Conservation (phyloP, 2,888 invertebrate genomes). For the Exephanes ischioxanthus region DNA sequence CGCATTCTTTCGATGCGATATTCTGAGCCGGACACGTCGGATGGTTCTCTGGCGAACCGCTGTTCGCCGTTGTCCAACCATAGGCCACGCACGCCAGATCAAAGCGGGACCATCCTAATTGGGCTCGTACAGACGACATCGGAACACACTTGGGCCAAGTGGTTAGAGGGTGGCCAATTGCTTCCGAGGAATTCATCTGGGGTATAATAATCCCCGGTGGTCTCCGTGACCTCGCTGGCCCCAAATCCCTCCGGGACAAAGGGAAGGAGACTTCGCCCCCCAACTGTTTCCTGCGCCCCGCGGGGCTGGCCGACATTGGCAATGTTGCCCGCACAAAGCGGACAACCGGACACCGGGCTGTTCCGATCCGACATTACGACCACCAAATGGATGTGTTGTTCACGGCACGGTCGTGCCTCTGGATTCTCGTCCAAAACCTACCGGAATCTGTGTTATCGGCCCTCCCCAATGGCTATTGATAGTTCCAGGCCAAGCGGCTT, state of each 20-base stretch:
- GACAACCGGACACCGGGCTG: not conserved
- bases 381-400: not conserved
- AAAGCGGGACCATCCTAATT: slow-evolving; percentile 41
- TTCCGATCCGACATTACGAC: not conserved
- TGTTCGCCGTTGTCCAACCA: not conserved
- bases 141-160: slow-evolving; percentile 39
- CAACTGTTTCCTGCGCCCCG: not conserved
- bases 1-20: slow-evolving; percentile 41
- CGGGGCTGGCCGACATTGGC: not conserved
- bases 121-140: slow-evolving; percentile 26
- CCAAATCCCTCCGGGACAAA: slow-evolving; percentile 35
- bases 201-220: slow-evolving; percentile 53
- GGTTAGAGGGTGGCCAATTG: slow-evolving; percentile 53
- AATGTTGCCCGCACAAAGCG: not conserved
- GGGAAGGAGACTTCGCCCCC: slow-evolving; percentile 35
- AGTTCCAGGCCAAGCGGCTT: slow-evolving; percentile 14
- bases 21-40: not conserved
- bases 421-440: not conserved
- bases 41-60: not conserved
- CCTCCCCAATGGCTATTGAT: not conserved
- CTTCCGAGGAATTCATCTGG: slow-evolving; percentile 50
- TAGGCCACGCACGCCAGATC: slow-evolving; percentile 11
- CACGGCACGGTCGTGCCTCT: not conserved
- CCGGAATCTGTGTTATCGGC: slow-evolving; percentile 8
- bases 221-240: slow-evolving; percentile 18